Evolutionary conservation across 2,797 vertebrate species (phyloP).

Genomic region (Parauchenoglanis punctatus): DNA sequence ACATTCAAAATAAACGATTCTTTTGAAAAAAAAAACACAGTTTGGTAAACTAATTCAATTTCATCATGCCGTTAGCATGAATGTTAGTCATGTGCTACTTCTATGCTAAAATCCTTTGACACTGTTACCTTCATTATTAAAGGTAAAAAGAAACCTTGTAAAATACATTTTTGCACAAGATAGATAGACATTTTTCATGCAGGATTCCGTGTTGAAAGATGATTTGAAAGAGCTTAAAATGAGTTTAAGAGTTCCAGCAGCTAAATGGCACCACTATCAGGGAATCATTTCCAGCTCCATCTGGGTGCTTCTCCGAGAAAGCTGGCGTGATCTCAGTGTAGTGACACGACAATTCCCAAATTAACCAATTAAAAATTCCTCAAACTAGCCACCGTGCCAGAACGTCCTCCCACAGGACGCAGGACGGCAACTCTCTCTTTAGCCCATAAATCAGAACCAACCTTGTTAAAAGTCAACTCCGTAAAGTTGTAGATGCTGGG

Average conservation of each 20-base stretch:
- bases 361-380: slow-evolving; percentile 39
- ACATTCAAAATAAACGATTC: background rate
- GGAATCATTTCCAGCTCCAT: background rate
- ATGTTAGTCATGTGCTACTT: background rate
- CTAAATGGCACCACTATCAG: background rate
- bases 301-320: background rate
- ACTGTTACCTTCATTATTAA: background rate
- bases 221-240: background rate
- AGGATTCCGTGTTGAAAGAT: background rate
- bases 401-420: background rate
- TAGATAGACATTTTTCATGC: background rate
- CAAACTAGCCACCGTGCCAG: slow-evolving; percentile 8
- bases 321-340: background rate
- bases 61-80: background rate
- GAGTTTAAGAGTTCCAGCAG: background rate
- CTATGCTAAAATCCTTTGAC: background rate
- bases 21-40: background rate
- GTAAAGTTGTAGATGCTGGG: background rate
- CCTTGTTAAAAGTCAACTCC: slow-evolving; percentile 8
- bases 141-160: background rate
- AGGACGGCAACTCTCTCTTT: slow-evolving; percentile 17
- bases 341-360: slow-evolving; percentile 25
- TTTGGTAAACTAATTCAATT: background rate
- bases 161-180: background rate
- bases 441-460: slow-evolving; percentile 20